Conservation (phyloP, 2,888 invertebrate species). For the Eilema griseolum region DNA sequence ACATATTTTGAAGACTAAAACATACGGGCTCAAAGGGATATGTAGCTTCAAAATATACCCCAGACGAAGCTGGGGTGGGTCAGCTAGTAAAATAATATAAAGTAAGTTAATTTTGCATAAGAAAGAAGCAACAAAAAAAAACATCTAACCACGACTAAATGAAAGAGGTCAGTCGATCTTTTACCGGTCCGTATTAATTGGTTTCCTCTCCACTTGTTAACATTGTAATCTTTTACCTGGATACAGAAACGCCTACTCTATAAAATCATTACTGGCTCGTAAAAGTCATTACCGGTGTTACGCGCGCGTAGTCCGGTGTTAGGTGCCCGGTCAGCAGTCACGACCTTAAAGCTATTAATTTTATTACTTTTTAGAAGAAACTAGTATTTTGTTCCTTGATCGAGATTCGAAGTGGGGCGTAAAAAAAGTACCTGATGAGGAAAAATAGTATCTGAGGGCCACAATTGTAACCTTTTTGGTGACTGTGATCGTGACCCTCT, state of each 20-base stretch:
- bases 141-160: neutral
- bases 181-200: constrained; percentile 22
- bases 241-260: constrained; percentile 28
- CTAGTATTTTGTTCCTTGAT: neutral
- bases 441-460: no score
- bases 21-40: no score
- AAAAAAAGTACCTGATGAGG: no score
- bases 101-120: no score
- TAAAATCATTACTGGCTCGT: constrained; percentile 30
- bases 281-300: constrained; percentile 42
- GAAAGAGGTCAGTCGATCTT: neutral
- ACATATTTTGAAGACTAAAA: no score
- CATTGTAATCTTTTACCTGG: constrained; percentile 25
- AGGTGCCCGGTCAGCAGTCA: constrained; percentile 38
- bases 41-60: no score
- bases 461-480: no score
- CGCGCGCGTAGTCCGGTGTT: constrained; percentile 36
- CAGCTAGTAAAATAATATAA: neutral
- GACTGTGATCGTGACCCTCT: no score
- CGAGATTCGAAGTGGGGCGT: neutral
- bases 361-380: constrained; percentile 8
- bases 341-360: constrained; percentile 19
- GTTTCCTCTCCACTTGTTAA: constrained; percentile 14
- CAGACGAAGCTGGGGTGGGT: no score
- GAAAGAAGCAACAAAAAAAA: neutral